phyloP scores from a whole-genome alignment of 2,113 vertebrate species.

The Chionodraco myersi region DNA sequence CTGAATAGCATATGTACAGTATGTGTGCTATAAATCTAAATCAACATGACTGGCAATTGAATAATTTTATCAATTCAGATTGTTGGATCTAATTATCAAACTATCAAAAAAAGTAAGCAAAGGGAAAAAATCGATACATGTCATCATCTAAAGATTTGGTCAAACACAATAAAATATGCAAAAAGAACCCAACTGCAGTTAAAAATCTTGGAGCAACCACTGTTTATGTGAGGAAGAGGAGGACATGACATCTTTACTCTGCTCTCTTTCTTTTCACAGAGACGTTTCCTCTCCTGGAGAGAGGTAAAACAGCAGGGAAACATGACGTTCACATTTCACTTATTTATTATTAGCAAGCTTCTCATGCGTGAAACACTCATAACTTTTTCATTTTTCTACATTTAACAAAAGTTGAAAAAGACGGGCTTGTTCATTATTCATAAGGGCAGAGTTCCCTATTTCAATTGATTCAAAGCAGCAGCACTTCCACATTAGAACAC shows the following conservation, averaged over 20 bases:
- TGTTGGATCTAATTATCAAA: too few species aligned
- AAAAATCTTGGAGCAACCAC: background rate
- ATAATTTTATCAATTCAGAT: too few species aligned
- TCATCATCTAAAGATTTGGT: too few species aligned
- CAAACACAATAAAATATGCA: background rate
- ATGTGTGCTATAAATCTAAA: too few species aligned
- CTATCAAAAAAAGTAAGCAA: too few species aligned
- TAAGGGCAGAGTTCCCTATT: conserved; percentile 55
- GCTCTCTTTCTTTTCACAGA: conserved; percentile 14
- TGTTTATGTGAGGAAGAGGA: background rate
- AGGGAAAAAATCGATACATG: too few species aligned
- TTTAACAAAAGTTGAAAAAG: conserved; percentile 63
- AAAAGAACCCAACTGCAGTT: background rate
- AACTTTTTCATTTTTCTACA: conserved; percentile 72
- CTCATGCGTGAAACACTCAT: conserved; percentile 70
- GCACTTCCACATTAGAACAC: conserved; percentile 18
- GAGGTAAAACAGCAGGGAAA: conserved; percentile 50
- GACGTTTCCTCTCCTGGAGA: conserved; percentile 10
- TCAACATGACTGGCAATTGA: too few species aligned
- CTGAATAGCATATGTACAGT: too few species aligned
- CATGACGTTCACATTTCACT: conserved; percentile 55
- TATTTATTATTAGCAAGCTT: conserved; percentile 77
- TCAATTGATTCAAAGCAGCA: conserved; percentile 43
- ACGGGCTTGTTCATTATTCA: conserved; percentile 63
- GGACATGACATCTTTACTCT: background rate